Base-by-base conservation (phyloP, 2,888 invertebrate genomes). In the Diploptera punctata region DNA sequence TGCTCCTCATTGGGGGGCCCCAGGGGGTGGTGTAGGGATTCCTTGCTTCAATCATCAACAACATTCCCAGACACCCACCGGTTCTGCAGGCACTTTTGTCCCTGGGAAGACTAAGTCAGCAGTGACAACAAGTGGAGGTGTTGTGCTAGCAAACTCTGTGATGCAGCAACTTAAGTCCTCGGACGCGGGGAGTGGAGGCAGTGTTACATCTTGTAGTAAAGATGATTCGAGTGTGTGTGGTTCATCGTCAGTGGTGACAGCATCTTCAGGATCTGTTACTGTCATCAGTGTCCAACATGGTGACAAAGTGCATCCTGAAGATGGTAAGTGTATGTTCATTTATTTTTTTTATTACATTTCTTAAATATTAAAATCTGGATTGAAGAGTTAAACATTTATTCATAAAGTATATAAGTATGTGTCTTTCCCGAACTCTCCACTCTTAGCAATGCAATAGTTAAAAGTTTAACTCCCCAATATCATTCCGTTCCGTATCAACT, bases 161-260 rank as follows among this genome's bases (percentile, higher is more conserved):
- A 71, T 71, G 71, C 67, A 71, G 47, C 71, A 71, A 54, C 19
- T 71, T 38, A 62, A 67, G 54, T 67, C 71, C 33, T 67, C 71
- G 18, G 71, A 71, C 21, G 67, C 71, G 16, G 71, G 71, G 54
- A 49, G 71, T 26, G 49, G 70, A 3, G 61, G 10, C n/a, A 57
- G 57, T 57, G 57, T 57, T n/a, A 21, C 29, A 3, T 29, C 26
- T 13, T 57, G 57, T 57, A 57, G 18, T 57, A 57, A 57, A 29
- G 57, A 31, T 29, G 57, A 57, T 57, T 29, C 57, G 57, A 57
- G 31, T 57, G 57, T 13, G 3, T 57, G 57, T 57, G 29, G 26
- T 49, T 18, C 49, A 21, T 19, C 52, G 52, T 52, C 52, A 86
- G 75, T 85, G 84, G 75, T 87, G 87, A 81, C 87, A 87, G 75